A percentile compares a stretch with the other conserved stretches of the same genome.
phyloP scores from a whole-genome alignment of 2,888 invertebrate genomes.

The Cephonodes hylas region DNA sequence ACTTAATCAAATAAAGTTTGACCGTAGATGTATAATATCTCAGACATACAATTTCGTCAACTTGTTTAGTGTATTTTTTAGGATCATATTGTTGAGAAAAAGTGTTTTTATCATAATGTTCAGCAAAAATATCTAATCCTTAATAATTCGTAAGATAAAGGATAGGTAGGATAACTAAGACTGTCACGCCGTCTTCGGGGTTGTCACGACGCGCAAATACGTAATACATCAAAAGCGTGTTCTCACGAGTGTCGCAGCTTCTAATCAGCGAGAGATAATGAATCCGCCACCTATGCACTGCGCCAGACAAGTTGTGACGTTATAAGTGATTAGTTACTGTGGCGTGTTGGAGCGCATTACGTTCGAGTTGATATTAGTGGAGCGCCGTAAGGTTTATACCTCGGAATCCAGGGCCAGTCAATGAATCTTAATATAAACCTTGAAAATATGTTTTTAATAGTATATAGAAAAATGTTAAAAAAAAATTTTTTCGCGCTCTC shows the following conservation, averaged over 20 bases:
- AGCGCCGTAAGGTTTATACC: too few species aligned
- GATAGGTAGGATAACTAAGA: not conserved
- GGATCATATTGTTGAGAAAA: too few species aligned
- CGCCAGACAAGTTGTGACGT: constrained; percentile 19
- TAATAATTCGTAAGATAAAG: not conserved
- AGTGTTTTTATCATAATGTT: not conserved
- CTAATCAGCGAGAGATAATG: constrained; percentile 32
- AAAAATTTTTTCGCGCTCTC: too few species aligned
- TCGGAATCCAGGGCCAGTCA: too few species aligned
- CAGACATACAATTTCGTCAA: too few species aligned
- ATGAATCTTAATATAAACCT: too few species aligned
- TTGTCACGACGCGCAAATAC: not conserved
- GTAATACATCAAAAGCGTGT: constrained; percentile 30
- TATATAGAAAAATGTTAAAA: too few species aligned
- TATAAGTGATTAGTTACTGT: constrained; percentile 20
- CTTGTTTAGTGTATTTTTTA: too few species aligned
- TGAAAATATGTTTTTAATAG: too few species aligned
- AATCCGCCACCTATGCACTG: constrained; percentile 17
- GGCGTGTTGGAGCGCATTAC: not conserved
- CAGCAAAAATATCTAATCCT: not conserved
- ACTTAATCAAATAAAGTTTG: too few species aligned
- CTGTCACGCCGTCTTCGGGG: not conserved
- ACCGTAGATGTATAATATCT: too few species aligned
- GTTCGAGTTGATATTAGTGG: constrained; percentile 2
- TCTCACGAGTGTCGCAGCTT: constrained; percentile 18